These are phyloP conservation scores for Hyalella azteca DNA, from an alignment of 2,888 invertebrate species.

Conservation along the genomic window DNA sequence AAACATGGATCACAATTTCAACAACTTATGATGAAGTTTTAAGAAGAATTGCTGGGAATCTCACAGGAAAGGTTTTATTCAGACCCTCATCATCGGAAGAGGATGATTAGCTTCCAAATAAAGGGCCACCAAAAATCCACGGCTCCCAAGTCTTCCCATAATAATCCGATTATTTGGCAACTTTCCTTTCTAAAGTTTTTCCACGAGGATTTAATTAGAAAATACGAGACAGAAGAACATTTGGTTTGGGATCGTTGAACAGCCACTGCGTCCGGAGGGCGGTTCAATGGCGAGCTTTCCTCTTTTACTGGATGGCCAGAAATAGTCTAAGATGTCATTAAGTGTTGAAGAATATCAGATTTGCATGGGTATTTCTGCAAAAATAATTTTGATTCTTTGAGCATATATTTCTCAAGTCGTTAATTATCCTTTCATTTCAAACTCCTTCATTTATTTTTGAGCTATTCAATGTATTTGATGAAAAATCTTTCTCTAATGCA, in stretches of 20 bases:
- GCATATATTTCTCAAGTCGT: too few species aligned
- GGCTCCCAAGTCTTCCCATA: conserved; percentile 31
- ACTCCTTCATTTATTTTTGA: too few species aligned
- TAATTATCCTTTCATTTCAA: too few species aligned
- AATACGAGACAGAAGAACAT: conserved; percentile 34
- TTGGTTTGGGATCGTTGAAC: conserved; percentile 7
- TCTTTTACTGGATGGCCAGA: not conserved
- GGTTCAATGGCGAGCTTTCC: not conserved
- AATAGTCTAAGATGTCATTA: too few species aligned
- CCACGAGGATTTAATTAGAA: conserved; percentile 35
- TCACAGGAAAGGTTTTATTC: not conserved
- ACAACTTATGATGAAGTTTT: not conserved
- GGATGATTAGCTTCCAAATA: conserved; percentile 24
- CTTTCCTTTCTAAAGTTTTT: conserved; percentile 36
- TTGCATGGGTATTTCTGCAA: too few species aligned
- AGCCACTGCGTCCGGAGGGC: not conserved
- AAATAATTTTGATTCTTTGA: too few species aligned
- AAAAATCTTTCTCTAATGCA: too few species aligned
- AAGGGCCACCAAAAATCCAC: conserved; percentile 25
- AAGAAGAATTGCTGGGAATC: not conserved
- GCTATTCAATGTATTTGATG: too few species aligned
- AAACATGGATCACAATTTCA: not conserved
- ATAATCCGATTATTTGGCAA: conserved; percentile 36
- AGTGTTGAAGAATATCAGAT: too few species aligned
- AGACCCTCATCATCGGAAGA: conserved; percentile 22